Evolutionary conservation across 2,888 invertebrate species (phyloP), one percentile per base, ranked within the genome.

Genomic region (Pyrrhosoma nymphula): DNA sequence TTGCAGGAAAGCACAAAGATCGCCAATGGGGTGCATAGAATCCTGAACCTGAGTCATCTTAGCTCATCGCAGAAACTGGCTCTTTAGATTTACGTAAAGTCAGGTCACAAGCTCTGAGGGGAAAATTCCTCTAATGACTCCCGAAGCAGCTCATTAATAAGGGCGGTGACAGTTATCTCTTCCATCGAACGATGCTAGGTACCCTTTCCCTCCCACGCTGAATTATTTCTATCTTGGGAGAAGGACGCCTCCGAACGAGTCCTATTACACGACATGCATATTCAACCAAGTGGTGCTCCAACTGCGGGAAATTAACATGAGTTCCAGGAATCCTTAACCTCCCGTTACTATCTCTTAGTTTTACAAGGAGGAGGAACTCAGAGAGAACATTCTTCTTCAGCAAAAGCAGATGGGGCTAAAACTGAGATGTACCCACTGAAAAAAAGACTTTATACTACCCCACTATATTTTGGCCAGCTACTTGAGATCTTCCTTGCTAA

Each of bases 211-310:
- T 82, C 82, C 82, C 82, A 82, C 82, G 35, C 82, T 82, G 82
- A 82, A 82, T 82, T 82, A 82, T 82, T 82, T 82, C 82, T 82
- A 82, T 82, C 82, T 82, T 35, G 82, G 82, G 82, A 82, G 82
- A 82, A 82, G 82, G 82, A 82, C 82, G 82, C 82, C 30, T 82
- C 35, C 82, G 82, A 82, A 82, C 82, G 82, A 82, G 35, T 82
- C 82, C 82, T 82, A 82, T 82, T 82, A 82, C 82, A 82, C 82
- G 82, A 82, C 82, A 82, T 82, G 82, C 82, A 82, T 82, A 82
- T 82, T 82, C 82, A 82, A 82, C 82, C 82, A 82, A 30, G 30
- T 30, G 82, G 82, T 35, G 82, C 82, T 82, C 82, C 82, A 82
- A 82, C 82, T 82, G 82, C 35, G 82, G 82, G 82, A 35, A 82